Base-by-base conservation (phyloP, 2,113 vertebrate species). In the Neolamprologus fasciatus region DNA sequence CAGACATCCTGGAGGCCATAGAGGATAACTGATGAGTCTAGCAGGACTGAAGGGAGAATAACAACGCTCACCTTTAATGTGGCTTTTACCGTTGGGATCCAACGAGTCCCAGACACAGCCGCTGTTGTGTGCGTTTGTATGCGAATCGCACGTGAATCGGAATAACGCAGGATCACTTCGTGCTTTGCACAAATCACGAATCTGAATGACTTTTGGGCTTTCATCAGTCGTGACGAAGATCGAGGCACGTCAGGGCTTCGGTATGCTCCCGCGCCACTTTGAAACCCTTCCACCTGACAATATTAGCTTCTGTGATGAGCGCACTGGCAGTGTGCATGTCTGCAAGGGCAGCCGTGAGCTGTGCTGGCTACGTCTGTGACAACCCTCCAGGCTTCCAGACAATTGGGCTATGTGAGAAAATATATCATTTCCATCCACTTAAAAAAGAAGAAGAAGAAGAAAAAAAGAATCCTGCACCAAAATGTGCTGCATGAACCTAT, bases 21-120 rank as follows among this genome's bases (percentile, higher is more conserved):
- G 91, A 95, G 95, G 95, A 95, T 95, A 95, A 95, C 93, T 96
- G 96, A 97, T 97, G 96, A 95, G 94, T 97, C 96, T 96, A 96
- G 93, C 96, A 96, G 96, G 87, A 90, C 80, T 85, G 63, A 88
- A 94, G 90, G 92, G 91, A 93, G 94, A 95, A 96, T 95, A 96
- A 96, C 94, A 95, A 86, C 92, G 80, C 88, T 90, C 90, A 93
- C 91, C 93, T 95, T 95, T 96, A 95, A 95, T 94, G 95, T 95
- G 94, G 94, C 92, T 90, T 85, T 71, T 26, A 81, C 92, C 80
- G 6, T 81, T 47, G 87, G 93, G 94, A 95, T 89, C 83, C 80
- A 63, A 58, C 2, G 82, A 51, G 83, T 76, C 88, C 84, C 91
- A 92, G 90, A 91, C 88, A 78, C 54, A 55, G 86, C 54, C 55